Evolutionary conservation across 2,797 vertebrate genomes (phyloP).

Genomic region (Acestrorhynchus altus): DNA sequence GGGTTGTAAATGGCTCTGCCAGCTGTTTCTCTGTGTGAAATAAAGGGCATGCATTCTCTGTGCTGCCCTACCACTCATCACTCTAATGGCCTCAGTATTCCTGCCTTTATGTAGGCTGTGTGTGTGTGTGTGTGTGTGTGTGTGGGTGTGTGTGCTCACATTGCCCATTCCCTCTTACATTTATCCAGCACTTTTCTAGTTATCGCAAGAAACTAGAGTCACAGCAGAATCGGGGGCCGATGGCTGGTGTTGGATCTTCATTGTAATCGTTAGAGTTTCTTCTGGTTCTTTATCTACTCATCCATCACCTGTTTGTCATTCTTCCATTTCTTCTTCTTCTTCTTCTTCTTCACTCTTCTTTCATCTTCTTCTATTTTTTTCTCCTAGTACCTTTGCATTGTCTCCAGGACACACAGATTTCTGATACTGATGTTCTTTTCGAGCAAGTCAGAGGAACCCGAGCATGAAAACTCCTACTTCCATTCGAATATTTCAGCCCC

Average conservation of each 20-base stretch:
- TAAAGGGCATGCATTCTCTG: constrained; percentile 1
- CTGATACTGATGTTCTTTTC: no score
- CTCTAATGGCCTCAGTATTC: constrained; percentile 6
- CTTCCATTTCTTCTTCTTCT: background rate
- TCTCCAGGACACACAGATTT: no score
- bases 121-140: constrained; percentile 12
- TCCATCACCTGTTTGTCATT: background rate
- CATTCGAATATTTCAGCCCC: no score
- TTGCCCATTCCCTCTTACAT: background rate
- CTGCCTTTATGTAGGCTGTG: background rate
- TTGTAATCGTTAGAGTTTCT: background rate
- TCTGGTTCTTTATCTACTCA: no score
- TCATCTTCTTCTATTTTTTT: background rate
- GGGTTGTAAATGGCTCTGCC: constrained; percentile 17
- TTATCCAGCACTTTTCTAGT: background rate
- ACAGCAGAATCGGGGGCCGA: background rate
- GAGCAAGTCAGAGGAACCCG: no score
- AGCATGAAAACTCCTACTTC: no score
- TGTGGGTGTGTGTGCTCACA: background rate
- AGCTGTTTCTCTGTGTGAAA: constrained; percentile 35
- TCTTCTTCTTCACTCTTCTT: background rate
- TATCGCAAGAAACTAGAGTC: background rate
- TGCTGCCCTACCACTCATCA: constrained; percentile 25
- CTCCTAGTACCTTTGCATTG: background rate
- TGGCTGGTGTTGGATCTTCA: background rate